These are phyloP conservation scores for Podabrus alpinus DNA, from an alignment of 2,888 invertebrate species.

Conservation along the genomic window DNA sequence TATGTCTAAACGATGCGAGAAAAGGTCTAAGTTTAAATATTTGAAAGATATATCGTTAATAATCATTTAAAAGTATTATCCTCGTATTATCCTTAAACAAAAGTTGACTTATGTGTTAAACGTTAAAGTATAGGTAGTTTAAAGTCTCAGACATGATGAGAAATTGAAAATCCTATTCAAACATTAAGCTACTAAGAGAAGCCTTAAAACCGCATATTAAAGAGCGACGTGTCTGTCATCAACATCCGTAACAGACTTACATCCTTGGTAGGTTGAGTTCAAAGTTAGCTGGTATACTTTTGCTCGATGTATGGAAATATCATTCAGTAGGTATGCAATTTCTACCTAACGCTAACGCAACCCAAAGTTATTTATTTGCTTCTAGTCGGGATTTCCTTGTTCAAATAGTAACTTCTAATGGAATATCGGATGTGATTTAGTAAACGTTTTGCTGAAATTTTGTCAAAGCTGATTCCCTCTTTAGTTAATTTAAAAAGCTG, in stretches of 20 bases:
- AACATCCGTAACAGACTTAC: constrained; percentile 11
- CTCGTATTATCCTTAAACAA: neutral
- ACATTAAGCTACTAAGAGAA: constrained; percentile 18
- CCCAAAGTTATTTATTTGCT: constrained; percentile 44
- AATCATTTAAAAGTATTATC: too few species aligned
- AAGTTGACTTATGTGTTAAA: neutral
- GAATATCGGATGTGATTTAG: constrained; percentile 50
- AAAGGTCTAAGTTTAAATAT: neutral
- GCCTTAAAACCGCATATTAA: constrained; percentile 19
- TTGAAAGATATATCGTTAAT: neutral
- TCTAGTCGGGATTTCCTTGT: constrained; percentile 44
- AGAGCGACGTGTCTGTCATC: constrained; percentile 20
- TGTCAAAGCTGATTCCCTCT: constrained; percentile 32
- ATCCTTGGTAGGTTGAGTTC: constrained; percentile 2
- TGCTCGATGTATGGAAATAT: constrained; percentile 13
- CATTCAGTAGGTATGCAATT: constrained; percentile 18
- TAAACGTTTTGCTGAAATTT: constrained; percentile 37
- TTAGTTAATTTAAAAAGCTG: constrained; percentile 20
- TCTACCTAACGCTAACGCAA: constrained; percentile 29
- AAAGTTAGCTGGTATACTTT: constrained; percentile 3
- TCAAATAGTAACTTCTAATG: constrained; percentile 51
- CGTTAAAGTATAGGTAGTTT: neutral
- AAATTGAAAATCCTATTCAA: constrained; percentile 5
- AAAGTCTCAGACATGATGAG: neutral
- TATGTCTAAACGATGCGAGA: neutral